Conservation (phyloP, 2,888 invertebrate species). For the Eristalis intricaria region DNA sequence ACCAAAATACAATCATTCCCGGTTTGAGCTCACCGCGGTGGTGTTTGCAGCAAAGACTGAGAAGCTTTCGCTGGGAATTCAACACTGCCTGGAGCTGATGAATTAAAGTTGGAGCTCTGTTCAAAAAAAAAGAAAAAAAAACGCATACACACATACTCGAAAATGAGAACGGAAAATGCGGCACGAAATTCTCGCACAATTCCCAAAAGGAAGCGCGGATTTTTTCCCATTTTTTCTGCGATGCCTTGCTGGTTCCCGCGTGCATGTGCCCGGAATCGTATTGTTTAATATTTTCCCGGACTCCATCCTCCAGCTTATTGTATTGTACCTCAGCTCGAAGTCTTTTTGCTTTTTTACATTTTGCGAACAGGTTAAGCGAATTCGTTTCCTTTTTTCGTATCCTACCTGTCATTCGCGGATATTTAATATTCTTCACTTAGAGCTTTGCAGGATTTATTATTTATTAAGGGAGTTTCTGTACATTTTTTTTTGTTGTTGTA, state of each 20-base stretch:
- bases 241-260: conserved; percentile 20
- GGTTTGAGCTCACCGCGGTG: conserved; percentile 2
- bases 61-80: conserved; percentile 47
- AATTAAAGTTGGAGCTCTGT: conserved; percentile 44
- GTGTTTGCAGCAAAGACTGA: conserved; percentile 10
- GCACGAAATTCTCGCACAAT: conserved; percentile 49
- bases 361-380: conserved; percentile 42
- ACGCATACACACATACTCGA: neutral
- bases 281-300: conserved; percentile 55
- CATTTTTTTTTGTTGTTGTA: conserved; percentile 28
- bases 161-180: conserved; percentile 22
- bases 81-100: conserved; percentile 49
- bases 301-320: conserved; percentile 23
- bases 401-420: conserved; percentile 53
- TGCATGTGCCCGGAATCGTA: conserved; percentile 16
- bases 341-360: conserved; percentile 7
- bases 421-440: conserved; percentile 62
- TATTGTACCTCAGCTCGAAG: conserved; percentile 27
- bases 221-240: conserved; percentile 43
- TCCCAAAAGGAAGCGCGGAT: conserved; percentile 59
- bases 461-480: conserved; percentile 29
- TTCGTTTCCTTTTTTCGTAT: conserved; percentile 30
- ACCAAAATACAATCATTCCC: conserved; percentile 27
- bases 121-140: conserved; percentile 12
- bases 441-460: conserved; percentile 61